Conservation (phyloP, 2,113 vertebrate species). For the Aspidoscelis tigris region DNA sequence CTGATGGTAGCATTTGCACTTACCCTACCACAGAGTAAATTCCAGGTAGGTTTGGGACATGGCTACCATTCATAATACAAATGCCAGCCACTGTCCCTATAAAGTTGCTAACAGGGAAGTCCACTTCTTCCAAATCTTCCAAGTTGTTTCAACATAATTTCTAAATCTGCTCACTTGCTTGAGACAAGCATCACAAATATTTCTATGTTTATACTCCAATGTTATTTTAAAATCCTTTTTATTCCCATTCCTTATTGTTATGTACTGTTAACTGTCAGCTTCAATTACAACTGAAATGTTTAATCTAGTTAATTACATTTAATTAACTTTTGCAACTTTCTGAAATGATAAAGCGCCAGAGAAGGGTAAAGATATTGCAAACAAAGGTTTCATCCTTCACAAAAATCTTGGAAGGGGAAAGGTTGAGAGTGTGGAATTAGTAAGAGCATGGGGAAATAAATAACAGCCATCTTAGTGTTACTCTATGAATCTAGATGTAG, state of each 20-base stretch:
- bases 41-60: no score
- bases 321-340: slow-evolving; percentile 15
- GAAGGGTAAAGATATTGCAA: not conserved
- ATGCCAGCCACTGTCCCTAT: not conserved
- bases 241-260: not conserved
- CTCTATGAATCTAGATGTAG: not conserved
- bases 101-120: not conserved
- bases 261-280: slow-evolving; percentile 6
- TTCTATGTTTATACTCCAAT: not conserved
- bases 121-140: not conserved
- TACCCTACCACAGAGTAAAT: no score
- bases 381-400: not conserved
- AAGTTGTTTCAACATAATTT: slow-evolving; percentile 11
- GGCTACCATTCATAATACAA: no score
- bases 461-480: not conserved
- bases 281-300: slow-evolving; percentile 12
- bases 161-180: slow-evolving; percentile 15
- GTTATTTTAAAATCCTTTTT: slow-evolving; percentile 5
- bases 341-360: not conserved
- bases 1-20: no score
- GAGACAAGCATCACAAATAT: slow-evolving; percentile 9
- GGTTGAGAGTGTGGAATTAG: not conserved
- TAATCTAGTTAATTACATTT: slow-evolving; percentile 22
- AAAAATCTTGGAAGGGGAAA: not conserved
- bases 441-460: not conserved